Evolutionary conservation across 1,140 invertebrate genomes (phyloP).

Genomic region (Drosophila nigrodunni): DNA sequence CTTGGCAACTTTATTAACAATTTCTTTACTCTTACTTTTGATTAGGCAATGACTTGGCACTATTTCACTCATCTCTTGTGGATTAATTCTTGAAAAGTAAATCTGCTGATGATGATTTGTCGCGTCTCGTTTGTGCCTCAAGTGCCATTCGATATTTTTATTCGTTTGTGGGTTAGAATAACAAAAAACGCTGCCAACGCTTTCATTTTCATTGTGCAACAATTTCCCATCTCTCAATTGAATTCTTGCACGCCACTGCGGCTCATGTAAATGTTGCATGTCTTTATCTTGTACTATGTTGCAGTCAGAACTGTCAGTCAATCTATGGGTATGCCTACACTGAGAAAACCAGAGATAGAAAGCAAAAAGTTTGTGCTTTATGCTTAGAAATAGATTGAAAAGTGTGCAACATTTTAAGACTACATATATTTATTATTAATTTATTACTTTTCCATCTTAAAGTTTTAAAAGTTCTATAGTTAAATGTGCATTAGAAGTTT

Average conservation of each 20-base stretch:
- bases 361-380: no score
- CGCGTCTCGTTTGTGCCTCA: constrained; percentile 10
- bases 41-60: constrained; percentile 73
- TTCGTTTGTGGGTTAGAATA: constrained; percentile 61
- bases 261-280: constrained; percentile 21
- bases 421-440: no score
- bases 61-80: constrained; percentile 45
- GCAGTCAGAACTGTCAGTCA: constrained; percentile 25
- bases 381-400: no score
- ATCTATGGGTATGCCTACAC: not conserved
- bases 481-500: no score
- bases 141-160: constrained; percentile 27
- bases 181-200: constrained; percentile 40
- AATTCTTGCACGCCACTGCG: constrained; percentile 66
- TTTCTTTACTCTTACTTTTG: constrained; percentile 82
- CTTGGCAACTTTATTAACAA: constrained; percentile 41
- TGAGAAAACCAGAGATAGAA: no score
- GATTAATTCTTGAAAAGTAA: constrained; percentile 83
- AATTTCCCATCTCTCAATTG: constrained; percentile 36
- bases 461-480: no score
- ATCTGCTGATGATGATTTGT: constrained; percentile 74
- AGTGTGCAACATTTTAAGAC: no score
- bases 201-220: constrained; percentile 77
- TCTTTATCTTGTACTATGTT: constrained; percentile 3
- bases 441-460: no score